A percentile compares a stretch with the other conserved stretches of the same genome.
Evolutionary conservation across 2,113 vertebrate genomes (phyloP).

Genomic region (Perca fluviatilis): DNA sequence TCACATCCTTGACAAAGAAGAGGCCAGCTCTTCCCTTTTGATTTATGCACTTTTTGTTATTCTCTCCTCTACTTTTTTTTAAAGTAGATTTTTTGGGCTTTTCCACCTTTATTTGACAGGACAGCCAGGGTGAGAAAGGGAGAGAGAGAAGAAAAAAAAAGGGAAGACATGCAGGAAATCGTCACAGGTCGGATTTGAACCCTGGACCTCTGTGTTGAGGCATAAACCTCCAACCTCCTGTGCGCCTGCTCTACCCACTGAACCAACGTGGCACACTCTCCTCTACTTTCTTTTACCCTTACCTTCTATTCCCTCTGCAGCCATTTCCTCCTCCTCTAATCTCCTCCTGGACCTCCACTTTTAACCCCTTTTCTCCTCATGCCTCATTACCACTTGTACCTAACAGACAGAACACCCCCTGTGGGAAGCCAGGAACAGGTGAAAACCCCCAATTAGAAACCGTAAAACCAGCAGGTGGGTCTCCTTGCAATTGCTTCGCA

Average conservation of each 20-base stretch:
- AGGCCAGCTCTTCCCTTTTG: conserved; percentile 28
- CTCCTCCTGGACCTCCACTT: conserved; percentile 30
- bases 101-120: no score
- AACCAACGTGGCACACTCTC: neutral
- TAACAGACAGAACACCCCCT: conserved; percentile 41
- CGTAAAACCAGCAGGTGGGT: conserved; percentile 60
- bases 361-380: conserved; percentile 15
- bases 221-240: no score
- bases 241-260: no score
- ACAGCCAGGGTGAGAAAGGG: no score
- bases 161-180: no score
- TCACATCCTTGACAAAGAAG: conserved; percentile 8
- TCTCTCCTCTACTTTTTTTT: conserved; percentile 7
- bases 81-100: no score
- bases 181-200: no score
- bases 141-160: no score
- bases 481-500: conserved; percentile 19
- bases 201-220: no score
- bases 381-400: conserved; percentile 33
- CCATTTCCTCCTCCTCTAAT: conserved; percentile 39
- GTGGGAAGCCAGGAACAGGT: conserved; percentile 56
- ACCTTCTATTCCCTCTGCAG: conserved; percentile 8
- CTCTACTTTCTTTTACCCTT: neutral
- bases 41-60: conserved; percentile 31
- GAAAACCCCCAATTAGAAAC: conserved; percentile 71